Evolutionary conservation across 1,140 invertebrate genomes (phyloP).

Genomic region (Calliopsis andreniformis): DNA sequence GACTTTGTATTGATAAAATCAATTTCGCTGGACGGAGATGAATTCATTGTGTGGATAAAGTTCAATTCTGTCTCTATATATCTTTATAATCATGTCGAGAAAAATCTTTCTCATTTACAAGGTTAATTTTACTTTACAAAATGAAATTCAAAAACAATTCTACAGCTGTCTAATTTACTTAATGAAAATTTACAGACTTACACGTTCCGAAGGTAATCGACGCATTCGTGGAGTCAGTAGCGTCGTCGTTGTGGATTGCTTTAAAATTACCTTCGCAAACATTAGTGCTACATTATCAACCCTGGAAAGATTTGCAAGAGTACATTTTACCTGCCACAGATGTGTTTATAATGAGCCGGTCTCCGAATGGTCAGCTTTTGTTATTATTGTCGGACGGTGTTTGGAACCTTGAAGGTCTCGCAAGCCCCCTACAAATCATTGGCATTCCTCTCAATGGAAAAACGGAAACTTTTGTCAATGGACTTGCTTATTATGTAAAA

Average conservation of each 20-base stretch:
- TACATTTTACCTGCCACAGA: slow-evolving; percentile 60
- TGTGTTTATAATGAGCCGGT: slow-evolving; percentile 42
- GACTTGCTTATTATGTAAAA: slow-evolving; percentile 56
- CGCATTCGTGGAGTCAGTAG: slow-evolving; percentile 44
- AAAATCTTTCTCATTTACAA: slow-evolving; percentile 29
- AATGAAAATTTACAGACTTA: slow-evolving; percentile 51
- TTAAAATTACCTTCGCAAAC: slow-evolving; percentile 53
- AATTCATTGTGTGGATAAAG: slow-evolving; percentile 41
- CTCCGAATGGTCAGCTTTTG: slow-evolving; percentile 62
- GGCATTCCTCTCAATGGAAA: slow-evolving; percentile 50
- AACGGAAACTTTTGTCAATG: slow-evolving; percentile 50
- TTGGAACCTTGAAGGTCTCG: slow-evolving; percentile 69
- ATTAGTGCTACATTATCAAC: slow-evolving; percentile 65
- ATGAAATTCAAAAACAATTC: neutral
- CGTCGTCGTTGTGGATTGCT: slow-evolving; percentile 64
- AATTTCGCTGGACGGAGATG: slow-evolving; percentile 19
- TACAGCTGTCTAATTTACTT: neutral
- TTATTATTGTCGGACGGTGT: slow-evolving; percentile 68
- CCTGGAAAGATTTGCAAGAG: slow-evolving; percentile 57
- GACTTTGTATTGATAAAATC: slow-evolving; percentile 41
- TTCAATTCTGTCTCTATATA: slow-evolving; percentile 55
- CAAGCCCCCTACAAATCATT: slow-evolving; percentile 56
- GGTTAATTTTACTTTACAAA: slow-evolving; percentile 45
- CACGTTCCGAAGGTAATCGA: slow-evolving; percentile 54
- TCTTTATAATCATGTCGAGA: slow-evolving; percentile 12